Evolutionary conservation across 1,140 invertebrate genomes (phyloP).

Genomic region (Andrena cerasifolii): DNA sequence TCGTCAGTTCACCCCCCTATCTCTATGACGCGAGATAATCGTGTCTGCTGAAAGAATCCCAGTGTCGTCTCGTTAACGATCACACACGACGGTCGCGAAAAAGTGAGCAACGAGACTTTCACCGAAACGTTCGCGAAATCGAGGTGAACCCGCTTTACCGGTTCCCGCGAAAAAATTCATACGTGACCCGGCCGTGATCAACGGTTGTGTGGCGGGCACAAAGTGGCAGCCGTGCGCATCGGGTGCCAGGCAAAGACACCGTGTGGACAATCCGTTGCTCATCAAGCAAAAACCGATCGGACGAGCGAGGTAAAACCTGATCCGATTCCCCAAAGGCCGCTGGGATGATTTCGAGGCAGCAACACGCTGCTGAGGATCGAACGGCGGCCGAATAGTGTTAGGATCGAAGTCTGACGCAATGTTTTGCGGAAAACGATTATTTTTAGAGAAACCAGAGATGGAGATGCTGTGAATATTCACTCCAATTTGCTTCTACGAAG

Average conservation of each 20-base stretch:
- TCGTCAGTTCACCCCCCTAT: background rate
- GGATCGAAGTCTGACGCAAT: slow-evolving; percentile 21
- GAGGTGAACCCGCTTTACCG: slow-evolving; percentile 67
- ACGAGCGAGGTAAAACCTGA: slow-evolving; percentile 56
- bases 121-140: slow-evolving; percentile 67
- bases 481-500: too few relatives aligned
- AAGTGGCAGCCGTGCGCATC: slow-evolving; percentile 41
- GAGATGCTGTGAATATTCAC: too few relatives aligned
- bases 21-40: background rate
- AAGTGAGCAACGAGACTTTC: slow-evolving; percentile 61
- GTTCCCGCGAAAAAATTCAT: slow-evolving; percentile 71
- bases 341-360: slow-evolving; percentile 44
- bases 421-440: slow-evolving; percentile 1
- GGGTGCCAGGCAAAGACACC: slow-evolving; percentile 65
- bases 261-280: slow-evolving; percentile 65
- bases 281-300: slow-evolving; percentile 58
- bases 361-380: slow-evolving; percentile 13
- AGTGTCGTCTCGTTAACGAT: slow-evolving; percentile 40
- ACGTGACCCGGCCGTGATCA: slow-evolving; percentile 67
- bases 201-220: slow-evolving; percentile 53
- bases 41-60: slow-evolving; percentile 9
- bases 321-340: slow-evolving; percentile 57
- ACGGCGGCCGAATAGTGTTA: slow-evolving; percentile 23
- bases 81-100: slow-evolving; percentile 34
- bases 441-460: too few relatives aligned